Evolutionary conservation across 2,888 invertebrate species (phyloP).

Genomic region (Exephanes ischioxanthus): DNA sequence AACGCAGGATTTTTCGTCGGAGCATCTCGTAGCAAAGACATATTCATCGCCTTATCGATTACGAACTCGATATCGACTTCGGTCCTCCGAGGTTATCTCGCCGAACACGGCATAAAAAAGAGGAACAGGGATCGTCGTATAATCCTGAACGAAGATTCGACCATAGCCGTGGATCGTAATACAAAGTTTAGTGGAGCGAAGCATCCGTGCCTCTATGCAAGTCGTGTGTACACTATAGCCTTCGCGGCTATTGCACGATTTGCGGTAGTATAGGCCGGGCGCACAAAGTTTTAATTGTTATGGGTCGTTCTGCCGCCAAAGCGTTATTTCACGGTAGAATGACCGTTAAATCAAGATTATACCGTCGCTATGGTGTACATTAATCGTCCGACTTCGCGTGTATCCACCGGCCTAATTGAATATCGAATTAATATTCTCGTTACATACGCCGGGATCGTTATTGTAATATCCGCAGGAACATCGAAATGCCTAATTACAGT

Average conservation of each 20-base stretch:
- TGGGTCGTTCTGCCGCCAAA: constrained; percentile 71
- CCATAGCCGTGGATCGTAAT: constrained; percentile 76
- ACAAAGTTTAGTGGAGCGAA: constrained; percentile 76
- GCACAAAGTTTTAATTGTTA: constrained; percentile 81
- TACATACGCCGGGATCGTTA: constrained; percentile 4
- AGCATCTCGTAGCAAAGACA: constrained; percentile 1
- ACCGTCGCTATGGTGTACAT: constrained; percentile 56
- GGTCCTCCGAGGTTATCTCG: constrained; percentile 25
- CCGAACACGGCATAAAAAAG: constrained; percentile 22
- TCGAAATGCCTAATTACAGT: constrained; percentile 20
- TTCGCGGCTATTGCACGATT: constrained; percentile 7
- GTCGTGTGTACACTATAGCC: constrained; percentile 25
- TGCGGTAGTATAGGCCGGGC: not conserved
- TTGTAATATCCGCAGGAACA: constrained; percentile 19
- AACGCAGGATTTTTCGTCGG: not conserved
- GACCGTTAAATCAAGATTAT: constrained; percentile 74
- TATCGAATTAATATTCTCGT: constrained; percentile 53
- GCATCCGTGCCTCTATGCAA: constrained; percentile 46
- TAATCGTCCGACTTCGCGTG: constrained; percentile 47
- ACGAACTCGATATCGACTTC: constrained; percentile 43
- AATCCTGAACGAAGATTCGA: constrained; percentile 64
- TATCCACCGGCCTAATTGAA: constrained; percentile 58
- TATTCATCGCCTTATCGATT: constrained; percentile 31
- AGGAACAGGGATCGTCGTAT: constrained; percentile 52
- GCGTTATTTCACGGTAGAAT: constrained; percentile 64